Evolutionary conservation across 2,888 invertebrate genomes (phyloP), one percentile per base, ranked within the genome.

Genomic region (Drosophila nr. medialis): DNA sequence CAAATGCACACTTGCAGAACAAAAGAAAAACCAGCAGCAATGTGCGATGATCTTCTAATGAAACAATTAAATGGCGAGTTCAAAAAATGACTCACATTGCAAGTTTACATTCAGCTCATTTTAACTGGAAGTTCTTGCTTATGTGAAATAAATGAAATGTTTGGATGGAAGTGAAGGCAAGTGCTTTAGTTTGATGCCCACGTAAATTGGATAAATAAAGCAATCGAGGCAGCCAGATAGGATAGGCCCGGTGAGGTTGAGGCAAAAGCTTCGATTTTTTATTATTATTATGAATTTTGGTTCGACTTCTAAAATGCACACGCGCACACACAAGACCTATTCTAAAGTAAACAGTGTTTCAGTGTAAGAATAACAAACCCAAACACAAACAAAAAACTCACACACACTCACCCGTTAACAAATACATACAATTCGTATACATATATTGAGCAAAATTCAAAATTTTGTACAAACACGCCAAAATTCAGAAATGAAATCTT

Each of bases 91-190:
- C 29, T 38, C 13, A 42, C n/a, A 45, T 51, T 40, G 36, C 51
- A 62, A 58, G 64, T 63, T 74, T 66, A 53, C 4, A 13, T 62
- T 51, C 18, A 34, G 38, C 32, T 56, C 24, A 24, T 15, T 45
- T 45, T 21, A 38, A 42, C 24, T 61, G 60, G 58, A 64, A 54
- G 61, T 38, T 42, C n/a, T 72, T 86, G 81, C 84, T 82, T 82
- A 86, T 69, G 74, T 75, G 74, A 86, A 88, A 87, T 84, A 84
- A 80, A 87, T 87, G 85, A 62, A 72, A 72, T 89, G 90, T 86
- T 87, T 86, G 80, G 64, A 63, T 89, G 51, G 75, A 73, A 84
- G 71, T 79, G 80, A 87, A 75, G 90, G 88, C 65, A 72, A 87
- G 75, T 75, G 88, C 86, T 87, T 84, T 71, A 85, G 77, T 85